Base-by-base conservation (phyloP, 2,113 vertebrate species). In the Campylorhamphus procurvoides region DNA sequence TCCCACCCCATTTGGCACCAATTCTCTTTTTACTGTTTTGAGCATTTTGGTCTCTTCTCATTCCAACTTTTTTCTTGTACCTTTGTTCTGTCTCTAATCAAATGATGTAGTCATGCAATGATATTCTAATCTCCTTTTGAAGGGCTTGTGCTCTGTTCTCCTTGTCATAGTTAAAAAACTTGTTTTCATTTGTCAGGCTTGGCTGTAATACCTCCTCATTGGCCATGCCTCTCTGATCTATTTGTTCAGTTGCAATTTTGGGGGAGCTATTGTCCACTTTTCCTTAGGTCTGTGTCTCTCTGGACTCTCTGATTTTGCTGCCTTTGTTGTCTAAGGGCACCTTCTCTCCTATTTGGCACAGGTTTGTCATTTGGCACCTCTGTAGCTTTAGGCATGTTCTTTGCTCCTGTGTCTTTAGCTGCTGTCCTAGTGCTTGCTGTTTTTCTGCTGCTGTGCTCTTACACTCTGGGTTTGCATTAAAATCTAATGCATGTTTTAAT, bases 341-440 rank as follows among this genome's bases (percentile, higher is more conserved):
- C 55, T 93, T 91, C 82, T 90, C 71, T 88, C 79, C 50, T 49
- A 67, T 29, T 96, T 94, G 86, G 87, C 90, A 82, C 44, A 60
- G 12, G 5, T n/a, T 89, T 91, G 64, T 91, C 44, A 46, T 83
- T 93, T 94, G 73, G 74, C 79, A 85, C 62, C 35, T 93, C 71
- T 62, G 16, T 79, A 31, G 93, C 77, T 95, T 88, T 91, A 78
- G 60, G 37, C 16, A 17, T 40, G 55, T 81, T 93, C 46, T 73
- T 91, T 90, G 40, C 58, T 93, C n/a, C 18, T 66, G 0, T 39
- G 58, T 35, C 59, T 93, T 90, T 77, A 53, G 50, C 68, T 85
- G 8, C 71, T 90, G 3, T 69, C 89, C 74, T 59, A 52, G 47
- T 75, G 37, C 73, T 81, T 80, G 53, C 79, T 76, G 40, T 55